Percentiles rank a stretch among this genome's conserved stretches.
phyloP scores from a whole-genome alignment of 1,140 invertebrate species.

The Bombus terrestris region DNA sequence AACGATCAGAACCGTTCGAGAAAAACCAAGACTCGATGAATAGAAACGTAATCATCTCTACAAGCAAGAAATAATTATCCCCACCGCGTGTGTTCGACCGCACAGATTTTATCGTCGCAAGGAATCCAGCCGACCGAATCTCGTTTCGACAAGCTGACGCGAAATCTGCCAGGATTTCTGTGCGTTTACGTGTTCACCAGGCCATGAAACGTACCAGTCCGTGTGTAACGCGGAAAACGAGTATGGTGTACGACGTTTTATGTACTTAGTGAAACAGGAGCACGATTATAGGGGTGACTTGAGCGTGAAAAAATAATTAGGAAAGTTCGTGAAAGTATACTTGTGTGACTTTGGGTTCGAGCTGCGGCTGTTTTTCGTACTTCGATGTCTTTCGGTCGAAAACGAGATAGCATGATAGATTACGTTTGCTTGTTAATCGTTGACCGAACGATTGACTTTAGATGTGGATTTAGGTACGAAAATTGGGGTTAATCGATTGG shows the following conservation, averaged over 20 bases:
- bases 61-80: background rate
- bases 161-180: background rate
- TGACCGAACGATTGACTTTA: background rate
- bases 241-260: background rate
- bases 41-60: background rate
- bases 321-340: background rate
- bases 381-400: background rate
- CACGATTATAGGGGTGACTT: background rate
- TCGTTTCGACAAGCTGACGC: background rate
- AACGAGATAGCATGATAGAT: background rate
- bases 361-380: background rate
- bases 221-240: background rate
- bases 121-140: background rate
- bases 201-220: background rate
- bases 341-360: background rate
- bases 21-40: background rate
- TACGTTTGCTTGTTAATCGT: background rate
- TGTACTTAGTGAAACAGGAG: background rate
- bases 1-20: background rate
- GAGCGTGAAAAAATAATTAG: background rate
- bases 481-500: background rate
- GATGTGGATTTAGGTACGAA: background rate
- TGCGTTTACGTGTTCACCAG: background rate
- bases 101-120: background rate
- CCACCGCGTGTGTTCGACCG: background rate